Percentiles rank a stretch among this genome's conserved stretches.
These are phyloP conservation scores for Pelmatolapia mariae DNA, from an alignment of 2,113 vertebrate genomes.

Conservation along the genomic window DNA sequence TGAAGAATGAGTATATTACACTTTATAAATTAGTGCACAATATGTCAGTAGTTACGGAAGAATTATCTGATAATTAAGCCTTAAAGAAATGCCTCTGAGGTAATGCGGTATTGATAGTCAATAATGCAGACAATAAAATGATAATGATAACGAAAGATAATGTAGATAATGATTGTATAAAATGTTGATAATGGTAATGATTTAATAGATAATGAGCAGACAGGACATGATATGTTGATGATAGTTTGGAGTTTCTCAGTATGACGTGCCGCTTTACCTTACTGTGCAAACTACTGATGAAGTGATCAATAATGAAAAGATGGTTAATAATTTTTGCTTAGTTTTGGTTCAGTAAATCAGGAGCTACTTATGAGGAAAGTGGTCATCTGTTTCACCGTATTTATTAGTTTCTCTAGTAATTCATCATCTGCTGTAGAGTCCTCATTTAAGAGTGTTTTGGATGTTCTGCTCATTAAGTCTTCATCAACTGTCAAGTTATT, in stretches of 20 bases:
- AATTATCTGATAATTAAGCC: neutral
- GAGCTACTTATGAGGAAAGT: neutral
- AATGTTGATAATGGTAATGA: neutral
- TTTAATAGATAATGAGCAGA: neutral
- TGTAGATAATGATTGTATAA: neutral
- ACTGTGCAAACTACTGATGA: neutral
- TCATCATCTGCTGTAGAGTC: neutral
- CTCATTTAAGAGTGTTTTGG: neutral
- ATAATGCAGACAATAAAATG: neutral
- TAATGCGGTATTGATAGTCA: neutral
- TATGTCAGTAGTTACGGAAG: neutral
- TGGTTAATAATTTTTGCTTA: neutral
- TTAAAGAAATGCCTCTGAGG: neutral
- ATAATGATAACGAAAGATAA: neutral
- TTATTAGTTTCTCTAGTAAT: neutral
- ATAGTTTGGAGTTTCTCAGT: neutral
- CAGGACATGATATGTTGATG: neutral
- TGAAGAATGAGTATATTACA: neutral
- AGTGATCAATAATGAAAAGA: neutral
- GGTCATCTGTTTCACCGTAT: neutral
- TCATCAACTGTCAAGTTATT: neutral
- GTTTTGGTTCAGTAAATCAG: neutral
- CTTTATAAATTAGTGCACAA: neutral
- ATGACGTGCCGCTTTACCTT: accelerated
- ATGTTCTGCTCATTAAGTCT: neutral